These are phyloP conservation scores for Monochamus saltuarius DNA, from an alignment of 1,140 invertebrate species.

Conservation along the genomic window DNA sequence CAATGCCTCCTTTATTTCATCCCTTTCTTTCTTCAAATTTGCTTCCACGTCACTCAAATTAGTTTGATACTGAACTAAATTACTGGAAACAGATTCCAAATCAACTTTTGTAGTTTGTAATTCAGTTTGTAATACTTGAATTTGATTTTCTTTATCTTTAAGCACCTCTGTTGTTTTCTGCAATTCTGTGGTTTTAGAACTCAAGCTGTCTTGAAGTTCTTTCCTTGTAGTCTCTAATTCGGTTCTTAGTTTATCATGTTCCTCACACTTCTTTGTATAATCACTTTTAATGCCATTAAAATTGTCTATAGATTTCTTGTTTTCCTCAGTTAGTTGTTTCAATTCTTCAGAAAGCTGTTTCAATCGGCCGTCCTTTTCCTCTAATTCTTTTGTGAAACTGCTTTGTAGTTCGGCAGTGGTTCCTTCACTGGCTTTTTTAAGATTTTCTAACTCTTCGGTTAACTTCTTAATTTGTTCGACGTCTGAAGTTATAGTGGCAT, in stretches of 20 bases:
- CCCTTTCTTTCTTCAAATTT: constrained; percentile 36
- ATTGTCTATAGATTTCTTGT: neutral
- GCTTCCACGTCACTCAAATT: constrained; percentile 33
- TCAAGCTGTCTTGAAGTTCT: constrained; percentile 10
- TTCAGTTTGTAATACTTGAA: constrained; percentile 33
- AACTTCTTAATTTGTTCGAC: constrained; percentile 3
- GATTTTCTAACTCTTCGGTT: constrained; percentile 18
- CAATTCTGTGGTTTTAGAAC: constrained; percentile 13
- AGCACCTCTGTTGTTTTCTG: constrained; percentile 5
- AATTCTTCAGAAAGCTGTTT: constrained; percentile 42
- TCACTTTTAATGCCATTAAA: neutral
- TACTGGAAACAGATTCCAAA: constrained; percentile 55
- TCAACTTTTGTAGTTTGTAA: constrained; percentile 30
- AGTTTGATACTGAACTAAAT: constrained; percentile 34
- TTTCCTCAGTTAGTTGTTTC: constrained; percentile 46
- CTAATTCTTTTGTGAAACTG: constrained; percentile 54
- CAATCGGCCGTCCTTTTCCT: constrained; percentile 53
- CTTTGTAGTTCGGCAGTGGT: constrained; percentile 52
- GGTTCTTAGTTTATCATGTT: constrained; percentile 6
- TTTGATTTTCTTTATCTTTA: constrained; percentile 24
- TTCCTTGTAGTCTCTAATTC: constrained; percentile 13
- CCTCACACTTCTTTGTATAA: neutral
- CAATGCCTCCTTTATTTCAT: constrained; percentile 34
- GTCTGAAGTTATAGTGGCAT: constrained; percentile 1
- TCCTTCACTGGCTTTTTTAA: constrained; percentile 15